phyloP scores from a whole-genome alignment of 2,797 vertebrate genomes.

The Silurus aristotelis region DNA sequence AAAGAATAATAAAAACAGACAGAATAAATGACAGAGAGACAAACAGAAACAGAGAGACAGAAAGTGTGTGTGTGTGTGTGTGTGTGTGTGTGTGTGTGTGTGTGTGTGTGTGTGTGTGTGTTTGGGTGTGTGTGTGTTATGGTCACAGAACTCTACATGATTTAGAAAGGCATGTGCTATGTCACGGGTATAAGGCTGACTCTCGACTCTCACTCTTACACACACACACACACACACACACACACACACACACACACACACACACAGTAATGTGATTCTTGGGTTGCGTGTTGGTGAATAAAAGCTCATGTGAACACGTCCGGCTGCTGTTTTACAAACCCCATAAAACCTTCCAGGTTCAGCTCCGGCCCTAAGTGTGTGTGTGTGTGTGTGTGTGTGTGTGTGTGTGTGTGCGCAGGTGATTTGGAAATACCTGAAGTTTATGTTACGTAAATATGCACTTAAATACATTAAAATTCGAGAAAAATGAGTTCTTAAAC shows the following conservation, averaged over 20 bases:
- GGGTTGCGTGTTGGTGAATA: slow-evolving; percentile 27
- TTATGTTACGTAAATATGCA: too few relatives aligned
- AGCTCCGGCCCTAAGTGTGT: not conserved
- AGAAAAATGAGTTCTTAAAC: too few relatives aligned
- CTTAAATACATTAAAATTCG: too few relatives aligned
- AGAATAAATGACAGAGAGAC: slow-evolving; percentile 24
- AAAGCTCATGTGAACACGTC: slow-evolving; percentile 44
- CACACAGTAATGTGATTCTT: slow-evolving; percentile 41
- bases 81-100: slow-evolving; percentile 21
- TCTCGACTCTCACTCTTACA: slow-evolving; percentile 2
- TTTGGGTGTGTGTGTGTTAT: slow-evolving; percentile 20
- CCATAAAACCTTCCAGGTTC: slow-evolving; percentile 43
- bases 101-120: slow-evolving; percentile 21
- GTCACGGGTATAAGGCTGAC: slow-evolving; percentile 19
- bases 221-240: slow-evolving; percentile 16
- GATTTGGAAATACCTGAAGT: not conserved
- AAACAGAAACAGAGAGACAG: not conserved
- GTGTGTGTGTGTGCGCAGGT: too few relatives aligned
- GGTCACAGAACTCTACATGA: slow-evolving; percentile 25
- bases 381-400: not conserved
- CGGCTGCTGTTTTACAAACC: slow-evolving; percentile 50
- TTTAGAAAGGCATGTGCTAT: not conserved
- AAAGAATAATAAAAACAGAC: not conserved
- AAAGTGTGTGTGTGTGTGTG: slow-evolving; percentile 10
- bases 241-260: slow-evolving; percentile 8